Conservation (phyloP, 2,888 invertebrate species). For the Ophion ventricosus region DNA sequence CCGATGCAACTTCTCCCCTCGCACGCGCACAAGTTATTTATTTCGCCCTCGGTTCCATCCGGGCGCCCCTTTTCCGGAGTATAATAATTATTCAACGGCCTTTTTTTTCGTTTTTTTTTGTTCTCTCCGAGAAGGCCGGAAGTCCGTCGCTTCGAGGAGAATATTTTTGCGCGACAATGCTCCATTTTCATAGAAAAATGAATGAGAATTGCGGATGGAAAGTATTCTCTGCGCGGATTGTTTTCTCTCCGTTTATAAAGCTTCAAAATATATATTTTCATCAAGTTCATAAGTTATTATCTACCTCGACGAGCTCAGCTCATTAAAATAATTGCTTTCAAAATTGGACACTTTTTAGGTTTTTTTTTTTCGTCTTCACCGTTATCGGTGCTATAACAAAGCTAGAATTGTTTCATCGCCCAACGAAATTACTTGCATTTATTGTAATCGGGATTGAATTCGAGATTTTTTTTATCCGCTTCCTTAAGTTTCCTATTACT, state of each 20-base stretch:
- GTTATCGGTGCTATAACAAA: neutral
- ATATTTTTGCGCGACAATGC: neutral
- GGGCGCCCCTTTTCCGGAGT: constrained; percentile 41
- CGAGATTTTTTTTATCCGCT: neutral
- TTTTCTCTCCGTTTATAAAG: neutral
- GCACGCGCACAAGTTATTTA: constrained; percentile 37
- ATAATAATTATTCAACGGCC: constrained; percentile 48
- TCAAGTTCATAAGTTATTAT: neutral
- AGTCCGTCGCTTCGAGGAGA: constrained; percentile 5
- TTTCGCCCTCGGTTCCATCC: constrained; percentile 42
- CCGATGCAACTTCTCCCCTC: constrained; percentile 11
- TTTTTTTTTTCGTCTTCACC: neutral
- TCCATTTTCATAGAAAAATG: constrained; percentile 1
- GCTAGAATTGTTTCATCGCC: neutral
- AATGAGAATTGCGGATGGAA: neutral
- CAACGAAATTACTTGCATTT: neutral
- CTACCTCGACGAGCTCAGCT: neutral
- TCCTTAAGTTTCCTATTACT: neutral
- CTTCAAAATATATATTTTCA: neutral
- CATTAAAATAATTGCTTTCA: neutral
- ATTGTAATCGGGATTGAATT: neutral
- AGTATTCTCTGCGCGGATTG: neutral
- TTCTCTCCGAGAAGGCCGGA: neutral
- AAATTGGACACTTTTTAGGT: neutral
- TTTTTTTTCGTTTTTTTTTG: constrained; percentile 31